These are phyloP conservation scores for Syngnathus scovelli DNA, from an alignment of 2,113 vertebrate species.

Conservation along the genomic window DNA sequence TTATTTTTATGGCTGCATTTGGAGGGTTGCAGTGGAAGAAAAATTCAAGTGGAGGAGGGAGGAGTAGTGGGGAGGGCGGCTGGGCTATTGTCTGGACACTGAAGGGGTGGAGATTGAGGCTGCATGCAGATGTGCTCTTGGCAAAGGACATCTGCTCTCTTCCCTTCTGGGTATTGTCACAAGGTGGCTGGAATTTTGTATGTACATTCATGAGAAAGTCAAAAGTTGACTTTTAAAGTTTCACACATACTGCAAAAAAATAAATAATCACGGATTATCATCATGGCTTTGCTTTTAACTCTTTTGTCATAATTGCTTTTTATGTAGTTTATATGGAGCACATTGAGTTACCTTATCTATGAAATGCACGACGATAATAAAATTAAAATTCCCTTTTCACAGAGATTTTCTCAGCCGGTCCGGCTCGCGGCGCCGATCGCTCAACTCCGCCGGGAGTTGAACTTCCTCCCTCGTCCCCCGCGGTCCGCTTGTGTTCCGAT, in stretches of 20 bases:
- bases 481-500: conserved; percentile 40
- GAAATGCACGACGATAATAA: background rate
- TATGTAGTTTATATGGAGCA: too few species aligned
- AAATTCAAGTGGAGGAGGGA: conserved; percentile 53
- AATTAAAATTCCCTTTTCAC: background rate
- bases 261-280: background rate
- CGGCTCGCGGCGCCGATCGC: conserved; percentile 20
- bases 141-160: conserved; percentile 65
- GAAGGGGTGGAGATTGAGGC: conserved; percentile 65
- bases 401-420: background rate
- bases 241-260: background rate
- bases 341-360: too few species aligned
- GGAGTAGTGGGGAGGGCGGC: conserved; percentile 39
- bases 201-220: background rate
- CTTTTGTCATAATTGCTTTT: too few species aligned
- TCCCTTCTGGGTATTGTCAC: conserved; percentile 60
- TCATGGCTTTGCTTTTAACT: too few species aligned
- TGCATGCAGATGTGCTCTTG: conserved; percentile 71
- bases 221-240: background rate
- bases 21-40: conserved; percentile 49
- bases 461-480: conserved; percentile 43
- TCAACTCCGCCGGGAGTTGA: conserved; percentile 37
- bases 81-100: conserved; percentile 63
- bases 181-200: conserved; percentile 49
- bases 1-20: conserved; percentile 28